A percentile compares a stretch with the other conserved stretches of the same genome.
These are phyloP conservation scores for Chymomyza amoena DNA, from an alignment of 2,888 invertebrate species.

Conservation along the genomic window DNA sequence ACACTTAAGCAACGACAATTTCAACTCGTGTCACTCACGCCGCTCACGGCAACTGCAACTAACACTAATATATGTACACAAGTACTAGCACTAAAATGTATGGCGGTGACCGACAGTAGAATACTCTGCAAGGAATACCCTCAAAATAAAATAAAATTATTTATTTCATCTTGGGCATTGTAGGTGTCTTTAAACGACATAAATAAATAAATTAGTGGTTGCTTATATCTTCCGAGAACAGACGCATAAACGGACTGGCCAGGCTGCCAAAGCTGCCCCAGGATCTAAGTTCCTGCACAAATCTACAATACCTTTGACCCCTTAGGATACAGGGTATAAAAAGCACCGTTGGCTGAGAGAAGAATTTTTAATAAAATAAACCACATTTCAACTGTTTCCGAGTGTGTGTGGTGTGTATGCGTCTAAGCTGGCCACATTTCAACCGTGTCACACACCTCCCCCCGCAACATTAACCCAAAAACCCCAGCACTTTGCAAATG, in stretches of 20 bases:
- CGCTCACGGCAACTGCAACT: constrained; percentile 12
- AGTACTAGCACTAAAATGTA: constrained; percentile 8
- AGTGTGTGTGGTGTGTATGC: constrained; percentile 1
- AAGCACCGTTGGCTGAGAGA: constrained; percentile 28
- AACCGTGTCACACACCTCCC: constrained; percentile 12
- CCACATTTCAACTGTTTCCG: constrained; percentile 56
- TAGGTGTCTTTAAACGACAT: no score
- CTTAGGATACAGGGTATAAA: not conserved
- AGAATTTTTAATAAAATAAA: constrained; percentile 64
- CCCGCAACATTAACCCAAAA: not conserved
- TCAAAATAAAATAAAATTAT: no score
- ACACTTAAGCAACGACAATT: not conserved
- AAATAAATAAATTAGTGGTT: no score
- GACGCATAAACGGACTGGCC: no score
- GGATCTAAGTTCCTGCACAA: no score
- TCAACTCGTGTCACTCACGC: not conserved
- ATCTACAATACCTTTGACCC: no score
- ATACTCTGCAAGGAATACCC: no score
- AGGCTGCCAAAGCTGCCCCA: no score
- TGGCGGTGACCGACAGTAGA: no score
- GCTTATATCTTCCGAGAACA: no score
- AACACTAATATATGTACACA: constrained; percentile 13
- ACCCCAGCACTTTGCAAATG: not conserved
- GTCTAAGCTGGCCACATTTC: constrained; percentile 44
- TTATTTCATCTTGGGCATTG: no score